A percentile compares a stretch with the other conserved stretches of the same genome.
phyloP scores from a whole-genome alignment of 2,888 invertebrate genomes.

The Noctua comes region DNA sequence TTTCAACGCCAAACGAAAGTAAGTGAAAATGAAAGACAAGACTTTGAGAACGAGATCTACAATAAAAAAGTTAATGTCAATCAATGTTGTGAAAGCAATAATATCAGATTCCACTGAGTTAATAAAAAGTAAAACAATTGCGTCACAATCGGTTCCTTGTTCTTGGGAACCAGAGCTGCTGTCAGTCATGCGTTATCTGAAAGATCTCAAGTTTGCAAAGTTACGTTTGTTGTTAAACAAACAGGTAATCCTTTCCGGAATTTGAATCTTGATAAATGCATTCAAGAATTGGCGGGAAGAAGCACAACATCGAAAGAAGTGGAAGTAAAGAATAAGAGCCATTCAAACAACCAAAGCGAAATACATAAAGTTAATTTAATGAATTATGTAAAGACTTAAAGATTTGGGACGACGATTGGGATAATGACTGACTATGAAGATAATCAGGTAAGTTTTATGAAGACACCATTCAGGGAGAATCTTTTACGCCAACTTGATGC shows the following conservation, averaged over 20 bases:
- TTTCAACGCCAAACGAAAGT: constrained; percentile 51
- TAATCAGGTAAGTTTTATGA: background rate
- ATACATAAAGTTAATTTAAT: background rate
- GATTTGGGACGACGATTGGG: background rate
- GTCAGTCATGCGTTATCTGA: constrained; percentile 45
- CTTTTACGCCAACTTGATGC: background rate
- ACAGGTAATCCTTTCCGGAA: constrained; percentile 30
- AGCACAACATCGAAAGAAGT: background rate
- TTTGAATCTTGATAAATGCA: constrained; percentile 11
- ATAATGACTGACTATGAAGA: background rate
- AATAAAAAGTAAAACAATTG: constrained; percentile 64
- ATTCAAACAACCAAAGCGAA: background rate
- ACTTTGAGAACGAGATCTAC: constrained; percentile 47
- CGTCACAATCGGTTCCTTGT: constrained; percentile 56
- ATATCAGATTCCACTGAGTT: constrained; percentile 59
- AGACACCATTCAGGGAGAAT: background rate
- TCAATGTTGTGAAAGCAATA: constrained; percentile 65
- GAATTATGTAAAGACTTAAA: background rate
- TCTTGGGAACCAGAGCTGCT: constrained; percentile 56
- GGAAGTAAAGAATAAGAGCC: background rate
- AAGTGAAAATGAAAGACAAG: constrained; percentile 59
- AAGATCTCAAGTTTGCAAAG: constrained; percentile 32
- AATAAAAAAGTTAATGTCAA: constrained; percentile 61
- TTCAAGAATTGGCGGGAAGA: background rate
- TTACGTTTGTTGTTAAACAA: constrained; percentile 46